phyloP scores from a whole-genome alignment of 1,140 invertebrate genomes.

The Eriosoma lanigerum region DNA sequence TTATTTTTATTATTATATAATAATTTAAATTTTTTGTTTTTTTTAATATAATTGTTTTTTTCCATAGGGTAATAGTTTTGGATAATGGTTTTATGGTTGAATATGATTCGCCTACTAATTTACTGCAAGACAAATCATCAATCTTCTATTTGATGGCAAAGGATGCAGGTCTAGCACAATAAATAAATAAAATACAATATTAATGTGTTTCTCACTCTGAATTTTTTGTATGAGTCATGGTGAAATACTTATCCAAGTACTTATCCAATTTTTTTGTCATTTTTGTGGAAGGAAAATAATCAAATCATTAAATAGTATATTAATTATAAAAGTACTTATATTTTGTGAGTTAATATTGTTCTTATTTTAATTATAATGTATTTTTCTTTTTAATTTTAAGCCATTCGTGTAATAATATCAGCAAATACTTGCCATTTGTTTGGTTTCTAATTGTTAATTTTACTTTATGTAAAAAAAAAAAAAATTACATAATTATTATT shows the following conservation, averaged over 20 bases:
- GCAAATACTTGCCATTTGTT: conserved; percentile 44
- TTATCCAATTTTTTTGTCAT: background rate
- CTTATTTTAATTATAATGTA: background rate
- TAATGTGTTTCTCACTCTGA: background rate
- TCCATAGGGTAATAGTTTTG: conserved; percentile 81
- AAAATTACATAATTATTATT: background rate
- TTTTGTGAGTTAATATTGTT: background rate
- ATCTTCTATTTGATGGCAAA: conserved; percentile 92
- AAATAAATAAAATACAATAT: background rate
- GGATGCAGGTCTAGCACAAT: conserved; percentile 74
- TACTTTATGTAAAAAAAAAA: background rate
- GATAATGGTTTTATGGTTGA: conserved; percentile 82
- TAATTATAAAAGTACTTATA: background rate
- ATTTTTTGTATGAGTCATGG: background rate
- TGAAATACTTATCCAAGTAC: background rate
- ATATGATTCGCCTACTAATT: conserved; percentile 74
- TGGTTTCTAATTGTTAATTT: conserved; percentile 23
- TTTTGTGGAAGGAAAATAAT: background rate
- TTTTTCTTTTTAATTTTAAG: conserved; percentile 35
- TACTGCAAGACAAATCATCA: conserved; percentile 75
- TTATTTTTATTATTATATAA: no score
- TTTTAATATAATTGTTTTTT: conserved; percentile 41
- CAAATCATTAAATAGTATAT: conserved; percentile 34
- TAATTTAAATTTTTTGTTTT: no score
- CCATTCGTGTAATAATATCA: conserved; percentile 9